Base-by-base conservation (phyloP, 1,140 invertebrate species). In the Heliconius himera region DNA sequence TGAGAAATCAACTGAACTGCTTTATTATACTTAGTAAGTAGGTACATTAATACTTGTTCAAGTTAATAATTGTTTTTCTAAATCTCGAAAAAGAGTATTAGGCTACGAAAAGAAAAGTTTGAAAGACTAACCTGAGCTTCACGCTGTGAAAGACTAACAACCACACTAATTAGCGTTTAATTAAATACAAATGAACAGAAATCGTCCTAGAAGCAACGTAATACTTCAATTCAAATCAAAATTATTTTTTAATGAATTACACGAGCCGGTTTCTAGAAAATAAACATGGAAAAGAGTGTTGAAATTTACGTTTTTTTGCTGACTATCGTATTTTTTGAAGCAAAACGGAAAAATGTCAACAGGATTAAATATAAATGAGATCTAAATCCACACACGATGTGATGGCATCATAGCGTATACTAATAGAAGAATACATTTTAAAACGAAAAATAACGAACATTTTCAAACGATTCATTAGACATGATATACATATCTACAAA, bases 381-480 rank as follows among this genome's bases (percentile, higher is more conserved):
- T n/a, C 2, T 20, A 9, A 56, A 56, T 56, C 20, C n/a, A 11
- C n/a, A 56, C 16, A 51, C 54, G 8, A 56, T 11, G 1, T 20
- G 54, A 56, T 56, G 54, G 54, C 54, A 22, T 26, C 22, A 66
- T 66, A 26, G 56, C 22, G 2, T 26, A 29, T 13, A 66, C 9
- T 5, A 66, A 66, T 13, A 29, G 3, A 29, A 66, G 3, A 66
- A 29, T 22, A n/a, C 1, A 9, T 56, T 56, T 22, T n/a, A 22
- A 56, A 56, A 56, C n/a, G 20, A 56, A 56, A 56, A 56, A 56
- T 56, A 56, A 29, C 11, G 26, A 66, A 66, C 1, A 66, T 29
- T 66, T 29, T 29, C 60, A 29, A 66, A 29, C 70, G 70, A 72
- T 72, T 72, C 70, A 72, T 72, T 72, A 26, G 36, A 72, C 36